These are phyloP conservation scores for Balearica regulorum DNA, from an alignment of 2,797 vertebrate species.

Conservation along the genomic window DNA sequence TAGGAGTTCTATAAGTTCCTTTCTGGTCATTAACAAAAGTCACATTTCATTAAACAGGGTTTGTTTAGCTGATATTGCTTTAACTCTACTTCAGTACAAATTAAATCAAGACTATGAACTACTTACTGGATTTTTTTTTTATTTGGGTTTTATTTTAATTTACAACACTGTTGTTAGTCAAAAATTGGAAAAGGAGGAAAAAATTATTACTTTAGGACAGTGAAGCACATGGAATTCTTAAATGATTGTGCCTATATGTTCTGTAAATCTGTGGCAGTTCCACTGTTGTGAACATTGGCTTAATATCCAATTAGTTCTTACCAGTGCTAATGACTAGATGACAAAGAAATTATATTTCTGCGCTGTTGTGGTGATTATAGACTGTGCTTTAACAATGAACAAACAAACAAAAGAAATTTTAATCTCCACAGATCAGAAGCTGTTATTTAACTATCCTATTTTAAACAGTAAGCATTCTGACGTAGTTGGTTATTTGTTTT, in stretches of 20 bases:
- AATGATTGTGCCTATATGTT: background rate
- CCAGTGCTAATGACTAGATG: background rate
- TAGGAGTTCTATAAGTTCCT: background rate
- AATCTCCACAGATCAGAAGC: background rate
- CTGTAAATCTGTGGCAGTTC: background rate
- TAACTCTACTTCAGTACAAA: background rate
- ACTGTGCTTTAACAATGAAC: background rate
- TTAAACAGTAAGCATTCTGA: background rate
- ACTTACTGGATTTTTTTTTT: background rate
- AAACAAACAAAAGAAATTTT: background rate
- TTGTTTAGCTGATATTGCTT: background rate
- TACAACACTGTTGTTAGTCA: background rate
- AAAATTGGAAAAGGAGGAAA: background rate
- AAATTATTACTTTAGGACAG: background rate
- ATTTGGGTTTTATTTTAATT: background rate
- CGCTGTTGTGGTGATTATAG: background rate
- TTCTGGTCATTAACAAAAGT: background rate
- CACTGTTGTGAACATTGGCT: background rate
- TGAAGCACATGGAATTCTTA: background rate
- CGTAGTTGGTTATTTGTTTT: background rate
- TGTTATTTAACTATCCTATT: background rate
- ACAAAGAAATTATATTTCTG: background rate
- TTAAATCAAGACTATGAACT: background rate
- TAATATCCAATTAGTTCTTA: slow-evolving; percentile 6
- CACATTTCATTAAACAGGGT: background rate